phyloP scores from a whole-genome alignment of 2,888 invertebrate genomes.

The Lepidocyrtinus sp. region DNA sequence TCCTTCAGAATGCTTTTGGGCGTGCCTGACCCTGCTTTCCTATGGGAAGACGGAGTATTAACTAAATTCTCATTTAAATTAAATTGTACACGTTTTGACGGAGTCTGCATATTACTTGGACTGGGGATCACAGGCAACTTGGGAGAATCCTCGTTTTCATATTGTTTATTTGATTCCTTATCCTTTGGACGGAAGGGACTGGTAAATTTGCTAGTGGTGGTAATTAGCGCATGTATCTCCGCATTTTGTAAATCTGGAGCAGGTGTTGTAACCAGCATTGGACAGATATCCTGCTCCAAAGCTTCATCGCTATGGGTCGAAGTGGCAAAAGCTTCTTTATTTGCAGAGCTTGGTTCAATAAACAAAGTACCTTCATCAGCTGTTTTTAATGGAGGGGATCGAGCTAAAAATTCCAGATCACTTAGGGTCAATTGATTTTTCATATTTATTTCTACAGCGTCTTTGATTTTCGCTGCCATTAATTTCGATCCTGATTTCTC shows the following conservation, averaged over 20 bases:
- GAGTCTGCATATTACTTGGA: slow-evolving; percentile 51
- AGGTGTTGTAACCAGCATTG: slow-evolving; percentile 35
- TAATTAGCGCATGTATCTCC: slow-evolving; percentile 62
- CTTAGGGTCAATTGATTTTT: slow-evolving; percentile 47
- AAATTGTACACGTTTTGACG: slow-evolving; percentile 66
- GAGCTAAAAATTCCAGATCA: slow-evolving; percentile 58
- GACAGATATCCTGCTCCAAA: too few species aligned
- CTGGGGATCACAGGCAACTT: neutral
- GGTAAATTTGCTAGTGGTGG: slow-evolving; percentile 27
- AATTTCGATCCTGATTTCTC: slow-evolving; percentile 64
- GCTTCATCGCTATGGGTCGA: too few species aligned
- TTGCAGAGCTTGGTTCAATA: too few species aligned
- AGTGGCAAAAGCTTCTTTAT: too few species aligned
- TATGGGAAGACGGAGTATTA: slow-evolving; percentile 47
- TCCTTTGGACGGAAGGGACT: neutral
- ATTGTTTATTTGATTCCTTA: neutral
- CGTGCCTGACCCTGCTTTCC: slow-evolving; percentile 44
- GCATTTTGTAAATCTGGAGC: slow-evolving; percentile 56
- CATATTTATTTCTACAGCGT: slow-evolving; percentile 58
- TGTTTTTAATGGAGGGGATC: slow-evolving; percentile 8
- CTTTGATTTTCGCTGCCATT: slow-evolving; percentile 66
- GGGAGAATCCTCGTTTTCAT: neutral
- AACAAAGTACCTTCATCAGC: neutral
- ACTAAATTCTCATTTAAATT: slow-evolving; percentile 63
- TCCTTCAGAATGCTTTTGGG: slow-evolving; percentile 66